phyloP scores from a whole-genome alignment of 2,797 vertebrate genomes.

The Benthosema pterotum region DNA sequence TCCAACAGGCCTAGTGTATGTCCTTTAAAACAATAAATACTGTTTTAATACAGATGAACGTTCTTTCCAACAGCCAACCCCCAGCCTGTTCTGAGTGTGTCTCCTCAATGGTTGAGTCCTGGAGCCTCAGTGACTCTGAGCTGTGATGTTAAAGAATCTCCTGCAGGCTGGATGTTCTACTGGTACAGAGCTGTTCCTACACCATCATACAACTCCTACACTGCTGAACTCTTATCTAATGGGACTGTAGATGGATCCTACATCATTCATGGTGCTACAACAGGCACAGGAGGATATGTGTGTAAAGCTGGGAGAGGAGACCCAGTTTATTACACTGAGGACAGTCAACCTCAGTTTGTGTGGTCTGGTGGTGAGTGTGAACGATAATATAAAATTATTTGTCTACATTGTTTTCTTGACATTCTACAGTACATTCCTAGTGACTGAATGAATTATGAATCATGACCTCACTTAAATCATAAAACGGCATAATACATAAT shows the following conservation, averaged over 20 bases:
- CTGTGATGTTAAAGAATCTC: conserved; percentile 19
- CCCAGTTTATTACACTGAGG: neutral
- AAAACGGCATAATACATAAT: too few relatives aligned
- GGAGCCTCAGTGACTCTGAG: conserved; percentile 51
- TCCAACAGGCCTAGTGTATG: too few relatives aligned
- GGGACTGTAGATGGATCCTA: conserved; percentile 29
- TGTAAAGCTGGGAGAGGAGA: conserved; percentile 58
- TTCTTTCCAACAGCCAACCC: conserved; percentile 13
- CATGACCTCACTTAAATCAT: too few relatives aligned
- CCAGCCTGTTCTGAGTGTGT: conserved; percentile 30
- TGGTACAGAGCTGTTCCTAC: conserved; percentile 46
- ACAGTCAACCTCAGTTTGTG: conserved; percentile 15
- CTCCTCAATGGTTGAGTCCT: conserved; percentile 50
- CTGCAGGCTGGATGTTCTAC: conserved; percentile 56
- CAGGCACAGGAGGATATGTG: conserved; percentile 42
- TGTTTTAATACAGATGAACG: neutral
- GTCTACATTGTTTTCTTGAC: neutral
- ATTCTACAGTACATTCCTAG: too few relatives aligned
- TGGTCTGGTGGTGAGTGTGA: conserved; percentile 53
- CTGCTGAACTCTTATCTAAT: conserved; percentile 27
- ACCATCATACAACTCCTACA: neutral
- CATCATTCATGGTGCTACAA: conserved; percentile 28
- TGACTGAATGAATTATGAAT: too few relatives aligned
- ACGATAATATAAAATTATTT: too few relatives aligned
- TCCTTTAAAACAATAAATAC: too few relatives aligned